Percentiles rank a stretch among this genome's conserved stretches.
Conservation (phyloP, 2,888 invertebrate genomes). For the Epirrhoe alternata region DNA sequence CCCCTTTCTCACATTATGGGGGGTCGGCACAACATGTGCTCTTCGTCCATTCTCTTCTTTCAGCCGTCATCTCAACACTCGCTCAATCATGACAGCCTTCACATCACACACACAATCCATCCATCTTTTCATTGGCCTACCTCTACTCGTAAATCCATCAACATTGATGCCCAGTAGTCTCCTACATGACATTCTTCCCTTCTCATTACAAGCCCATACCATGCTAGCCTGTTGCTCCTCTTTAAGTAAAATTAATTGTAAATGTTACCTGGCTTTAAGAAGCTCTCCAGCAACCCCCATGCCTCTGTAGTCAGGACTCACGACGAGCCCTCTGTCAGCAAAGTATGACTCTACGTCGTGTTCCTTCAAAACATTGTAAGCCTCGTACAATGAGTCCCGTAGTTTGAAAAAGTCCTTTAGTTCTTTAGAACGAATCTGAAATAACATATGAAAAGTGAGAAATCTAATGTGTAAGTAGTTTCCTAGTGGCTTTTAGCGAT, state of each 20-base stretch:
- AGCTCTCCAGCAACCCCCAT: constrained; percentile 50
- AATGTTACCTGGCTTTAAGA: constrained; percentile 40
- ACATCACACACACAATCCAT: no score
- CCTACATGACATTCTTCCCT: no score
- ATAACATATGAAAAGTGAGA: constrained; percentile 10
- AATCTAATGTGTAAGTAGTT: not conserved
- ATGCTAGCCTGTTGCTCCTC: no score
- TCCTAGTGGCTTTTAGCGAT: not conserved
- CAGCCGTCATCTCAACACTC: no score
- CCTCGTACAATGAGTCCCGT: constrained; percentile 29
- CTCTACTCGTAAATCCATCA: no score
- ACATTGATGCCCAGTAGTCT: no score
- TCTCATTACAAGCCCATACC: no score
- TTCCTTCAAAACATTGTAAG: constrained; percentile 40
- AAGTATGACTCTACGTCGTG: constrained; percentile 41
- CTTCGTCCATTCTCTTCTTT: no score
- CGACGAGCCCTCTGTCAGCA: constrained; percentile 47
- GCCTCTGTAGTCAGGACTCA: constrained; percentile 45
- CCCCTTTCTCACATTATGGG: no score
- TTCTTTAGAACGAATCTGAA: constrained; percentile 50
- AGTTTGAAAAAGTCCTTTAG: constrained; percentile 48
- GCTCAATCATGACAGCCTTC: no score
- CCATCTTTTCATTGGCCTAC: no score
- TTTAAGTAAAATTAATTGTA: not conserved
- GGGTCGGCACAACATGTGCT: no score